Evolutionary conservation across 2,888 invertebrate genomes (phyloP).

Genomic region (Nesidiocoris tenuis): DNA sequence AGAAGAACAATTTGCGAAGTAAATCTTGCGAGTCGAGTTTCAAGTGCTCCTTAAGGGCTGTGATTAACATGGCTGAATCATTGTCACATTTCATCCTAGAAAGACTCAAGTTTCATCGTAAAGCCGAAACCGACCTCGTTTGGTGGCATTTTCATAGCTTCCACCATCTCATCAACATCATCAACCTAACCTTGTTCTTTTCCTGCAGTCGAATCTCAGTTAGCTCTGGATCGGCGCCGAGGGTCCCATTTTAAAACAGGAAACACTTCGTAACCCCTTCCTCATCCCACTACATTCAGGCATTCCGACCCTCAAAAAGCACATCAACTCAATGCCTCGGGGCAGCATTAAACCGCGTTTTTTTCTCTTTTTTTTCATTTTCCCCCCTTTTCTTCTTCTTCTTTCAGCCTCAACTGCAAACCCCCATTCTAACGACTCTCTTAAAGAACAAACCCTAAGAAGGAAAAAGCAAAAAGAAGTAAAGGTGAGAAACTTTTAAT

Average conservation of each 20-base stretch:
- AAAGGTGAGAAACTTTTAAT: constrained; percentile 31
- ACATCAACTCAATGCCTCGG: constrained; percentile 26
- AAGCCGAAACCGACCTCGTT: background rate
- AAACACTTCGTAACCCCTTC: background rate
- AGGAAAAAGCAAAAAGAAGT: constrained; percentile 24
- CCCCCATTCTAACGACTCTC: background rate
- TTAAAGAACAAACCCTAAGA: constrained; percentile 32
- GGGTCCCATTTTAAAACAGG: background rate
- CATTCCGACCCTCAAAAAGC: background rate
- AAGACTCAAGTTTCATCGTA: background rate
- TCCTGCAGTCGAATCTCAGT: background rate
- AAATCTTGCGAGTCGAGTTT: background rate
- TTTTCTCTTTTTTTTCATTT: background rate
- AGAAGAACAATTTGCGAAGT: background rate
- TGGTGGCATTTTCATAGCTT: background rate
- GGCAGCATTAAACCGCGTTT: constrained; percentile 17
- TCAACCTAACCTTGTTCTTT: background rate
- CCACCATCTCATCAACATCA: background rate
- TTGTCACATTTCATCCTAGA: background rate
- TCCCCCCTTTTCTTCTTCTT: background rate
- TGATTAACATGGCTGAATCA: background rate
- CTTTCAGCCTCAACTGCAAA: background rate
- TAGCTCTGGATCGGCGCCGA: background rate
- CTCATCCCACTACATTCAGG: background rate
- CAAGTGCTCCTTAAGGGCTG: background rate